Conservation (phyloP, 2,888 invertebrate genomes). For the Halocaridina rubra region DNA sequence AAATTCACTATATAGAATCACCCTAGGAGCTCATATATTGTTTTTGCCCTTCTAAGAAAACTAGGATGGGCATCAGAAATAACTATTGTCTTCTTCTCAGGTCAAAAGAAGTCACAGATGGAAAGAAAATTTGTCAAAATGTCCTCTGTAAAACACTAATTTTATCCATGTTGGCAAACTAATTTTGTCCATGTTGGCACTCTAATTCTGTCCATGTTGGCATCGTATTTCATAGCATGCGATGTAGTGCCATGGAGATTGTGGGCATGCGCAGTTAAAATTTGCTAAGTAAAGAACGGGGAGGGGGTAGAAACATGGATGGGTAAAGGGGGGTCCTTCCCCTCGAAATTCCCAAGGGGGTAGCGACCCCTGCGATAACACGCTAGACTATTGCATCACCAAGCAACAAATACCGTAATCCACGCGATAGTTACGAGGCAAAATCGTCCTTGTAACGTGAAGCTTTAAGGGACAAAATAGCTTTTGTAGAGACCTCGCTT, state of each 20-base stretch:
- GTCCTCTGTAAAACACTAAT: too few relatives aligned
- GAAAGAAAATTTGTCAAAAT: too few relatives aligned
- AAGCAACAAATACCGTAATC: constrained; percentile 22
- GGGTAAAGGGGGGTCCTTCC: constrained; percentile 31
- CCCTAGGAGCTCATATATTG: too few relatives aligned
- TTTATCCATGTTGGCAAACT: too few relatives aligned
- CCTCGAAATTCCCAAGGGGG: constrained; percentile 46
- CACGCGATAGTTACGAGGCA: not conserved
- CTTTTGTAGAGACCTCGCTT: not conserved
- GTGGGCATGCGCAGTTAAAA: constrained; percentile 18
- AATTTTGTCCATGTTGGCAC: too few relatives aligned
- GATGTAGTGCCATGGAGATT: not conserved
- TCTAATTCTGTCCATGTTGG: too few relatives aligned
- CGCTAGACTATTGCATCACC: constrained; percentile 57
- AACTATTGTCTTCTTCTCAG: too few relatives aligned
- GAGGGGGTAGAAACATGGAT: not conserved
- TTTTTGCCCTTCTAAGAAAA: too few relatives aligned
- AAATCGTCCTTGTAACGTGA: not conserved
- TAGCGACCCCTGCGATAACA: constrained; percentile 58
- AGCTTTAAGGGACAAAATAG: constrained; percentile 16
- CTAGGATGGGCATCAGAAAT: too few relatives aligned
- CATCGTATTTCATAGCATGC: not conserved
- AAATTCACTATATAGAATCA: too few relatives aligned
- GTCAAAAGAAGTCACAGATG: too few relatives aligned
- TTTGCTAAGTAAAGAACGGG: constrained; percentile 25